Base-by-base conservation (phyloP, 2,888 invertebrate genomes). In the Laothoe populi region DNA sequence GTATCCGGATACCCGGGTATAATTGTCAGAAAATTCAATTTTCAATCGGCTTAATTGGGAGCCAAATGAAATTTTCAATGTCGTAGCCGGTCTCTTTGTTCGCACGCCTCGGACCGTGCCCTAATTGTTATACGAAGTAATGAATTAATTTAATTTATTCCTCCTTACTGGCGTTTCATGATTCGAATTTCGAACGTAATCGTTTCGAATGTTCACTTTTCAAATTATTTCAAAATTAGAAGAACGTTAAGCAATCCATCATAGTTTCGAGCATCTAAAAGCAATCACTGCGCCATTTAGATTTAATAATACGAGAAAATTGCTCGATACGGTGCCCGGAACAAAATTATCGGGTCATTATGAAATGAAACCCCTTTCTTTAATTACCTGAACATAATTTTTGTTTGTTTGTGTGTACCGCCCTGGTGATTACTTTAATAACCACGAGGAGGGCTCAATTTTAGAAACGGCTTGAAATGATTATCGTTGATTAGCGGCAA, bases 11-110 rank as follows among this genome's bases (percentile, higher is more conserved):
- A 84, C 77, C 82, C 79, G 78, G 79, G 81, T 84, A 85, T 90
- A 86, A 86, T 86, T 86, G 87, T 83, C 83, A 81, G 82, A 85
- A 88, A 90, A 91, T 88, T 90, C 87, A 90, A 90, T 92, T 92
- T 87, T 81, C 72, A 70, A 82, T 82, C 85, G 74, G 72, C 80
- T 86, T 92, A 91, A 90, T 92, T 91, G 89, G 79, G 53, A 79
- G 75, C 78, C 86, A 86, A 90, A 91, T 90, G 77, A 88, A 90
- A 89, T 90, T 92, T 88, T 82, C 88, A 86, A 82, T 82, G 77
- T 80, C 78, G 79, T 78, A 72, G 80, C 72, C 77, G 70, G 72
- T 64, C 78, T 77, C 89, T 90, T 91, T 89, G 88, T 88, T 85
- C 82, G 72, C 77, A 77, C 74, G 81, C 79, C 66, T 73, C 77